These are phyloP conservation scores for Epinotia ramella DNA, from an alignment of 2,888 invertebrate species.

Conservation along the genomic window DNA sequence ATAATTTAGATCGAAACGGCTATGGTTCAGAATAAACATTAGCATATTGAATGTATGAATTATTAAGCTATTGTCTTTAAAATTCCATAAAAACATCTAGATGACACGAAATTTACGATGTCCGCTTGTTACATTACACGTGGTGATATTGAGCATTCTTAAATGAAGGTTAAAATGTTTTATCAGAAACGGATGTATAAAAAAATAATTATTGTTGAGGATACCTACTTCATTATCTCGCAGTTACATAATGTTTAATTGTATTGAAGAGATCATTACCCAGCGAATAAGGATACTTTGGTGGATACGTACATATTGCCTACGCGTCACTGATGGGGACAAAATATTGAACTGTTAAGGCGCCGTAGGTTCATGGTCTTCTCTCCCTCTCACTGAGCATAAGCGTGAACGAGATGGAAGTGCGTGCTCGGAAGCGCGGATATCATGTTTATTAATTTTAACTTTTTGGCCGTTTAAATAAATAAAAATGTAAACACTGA, in stretches of 20 bases:
- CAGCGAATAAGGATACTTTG: neutral
- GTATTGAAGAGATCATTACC: neutral
- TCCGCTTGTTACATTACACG: neutral
- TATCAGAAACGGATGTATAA: neutral
- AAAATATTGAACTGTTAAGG: constrained; percentile 34
- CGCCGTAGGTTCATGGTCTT: no score
- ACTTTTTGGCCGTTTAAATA: no score
- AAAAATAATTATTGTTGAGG: neutral
- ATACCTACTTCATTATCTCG: neutral
- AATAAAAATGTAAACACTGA: no score
- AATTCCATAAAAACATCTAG: neutral
- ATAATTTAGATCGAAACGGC: no score
- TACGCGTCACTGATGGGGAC: constrained; percentile 21
- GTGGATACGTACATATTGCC: neutral
- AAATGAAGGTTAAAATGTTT: neutral
- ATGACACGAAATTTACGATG: neutral
- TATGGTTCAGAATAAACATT: no score
- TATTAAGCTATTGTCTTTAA: neutral
- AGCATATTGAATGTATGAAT: no score
- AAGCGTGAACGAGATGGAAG: no score
- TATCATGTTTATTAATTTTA: no score
- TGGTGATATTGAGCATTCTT: neutral
- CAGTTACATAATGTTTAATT: neutral
- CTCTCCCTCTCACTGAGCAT: no score
- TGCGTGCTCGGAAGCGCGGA: no score